Percentiles rank a stretch among this genome's conserved stretches.
Evolutionary conservation across 2,888 invertebrate species (phyloP).

Genomic region (Volucella zonaria): DNA sequence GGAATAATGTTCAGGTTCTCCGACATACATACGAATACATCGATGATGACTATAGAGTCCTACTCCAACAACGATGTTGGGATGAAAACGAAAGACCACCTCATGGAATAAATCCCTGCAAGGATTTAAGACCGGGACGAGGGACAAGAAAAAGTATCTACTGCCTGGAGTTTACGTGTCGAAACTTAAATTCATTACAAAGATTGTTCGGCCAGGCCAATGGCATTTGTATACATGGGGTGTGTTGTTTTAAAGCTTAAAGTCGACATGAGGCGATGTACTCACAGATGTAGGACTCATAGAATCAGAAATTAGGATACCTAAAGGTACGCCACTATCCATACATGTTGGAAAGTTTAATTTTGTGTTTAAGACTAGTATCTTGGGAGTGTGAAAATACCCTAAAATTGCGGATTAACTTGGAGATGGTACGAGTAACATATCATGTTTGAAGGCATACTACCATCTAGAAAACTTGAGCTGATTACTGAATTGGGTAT

Average conservation of each 20-base stretch:
- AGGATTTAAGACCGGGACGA: slow-evolving; percentile 25
- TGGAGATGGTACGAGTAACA: slow-evolving; percentile 6
- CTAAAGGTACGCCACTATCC: not conserved
- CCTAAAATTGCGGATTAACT: slow-evolving; percentile 21
- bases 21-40: slow-evolving; percentile 12
- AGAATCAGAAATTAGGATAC: not conserved
- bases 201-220: slow-evolving; percentile 9
- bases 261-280: not conserved
- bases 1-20: slow-evolving; percentile 30
- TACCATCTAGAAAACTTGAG: not conserved
- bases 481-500: slow-evolving; percentile 20
- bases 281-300: too few relatives aligned
- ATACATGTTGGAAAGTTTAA: slow-evolving; percentile 27
- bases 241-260: slow-evolving; percentile 51
- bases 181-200: slow-evolving; percentile 63
- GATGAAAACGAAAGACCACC: not conserved
- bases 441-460: not conserved
- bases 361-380: slow-evolving; percentile 4
- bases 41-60: slow-evolving; percentile 4
- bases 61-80: too few relatives aligned
- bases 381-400: slow-evolving; percentile 19
- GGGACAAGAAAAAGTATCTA: not conserved
- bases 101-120: slow-evolving; percentile 44
- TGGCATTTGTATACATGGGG: slow-evolving; percentile 15
- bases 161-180: slow-evolving; percentile 45